Base-by-base conservation (phyloP, 2,113 vertebrate species). In the Hyla sarda region DNA sequence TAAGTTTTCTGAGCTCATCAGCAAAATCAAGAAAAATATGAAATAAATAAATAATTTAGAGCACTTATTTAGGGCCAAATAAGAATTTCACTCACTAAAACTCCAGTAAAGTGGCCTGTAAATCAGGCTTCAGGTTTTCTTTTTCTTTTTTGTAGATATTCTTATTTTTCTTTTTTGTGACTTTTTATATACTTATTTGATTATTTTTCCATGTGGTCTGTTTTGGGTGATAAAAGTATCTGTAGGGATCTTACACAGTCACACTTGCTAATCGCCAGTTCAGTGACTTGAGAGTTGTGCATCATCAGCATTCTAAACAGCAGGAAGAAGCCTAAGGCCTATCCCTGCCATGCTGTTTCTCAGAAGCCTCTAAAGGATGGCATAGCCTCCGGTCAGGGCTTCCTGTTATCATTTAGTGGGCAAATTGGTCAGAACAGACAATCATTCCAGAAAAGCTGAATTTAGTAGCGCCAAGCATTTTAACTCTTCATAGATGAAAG, bases 401-500 rank as follows among this genome's bases (percentile, higher is more conserved):
- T 50, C 10, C 11, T 81, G 67, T 73, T 48, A 81, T 81, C 76
- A 86, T 81, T 86, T 86, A 86, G 77, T 69, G 79, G 78, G 45
- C 52, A 73, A 86, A 86, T 86, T 81, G 65, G 77, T 86, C 84
- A 86, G 84, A 86, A 86, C 84, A 86, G 84, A 81, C 41, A 67
- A 78, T n/a, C 6, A 73, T 86, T 14, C 45, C 3, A 62, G 23
- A 48, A 54, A 56, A 81, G 52, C 21, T 81, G 25, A 67, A 54
- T 77, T 79, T 47, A 85, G 25, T 25, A 54, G 32, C 8, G 30
- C 34, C 23, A 56, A 12, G 13, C 34, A 47, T 71, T 85, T 85
- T 85, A 79, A 71, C 84, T 56, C 47, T 67, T 58, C 28, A 67
- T 12, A 16, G 62, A 6, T 28, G 7, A 37, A n/a, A 37, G 21